Conservation (phyloP, 2,797 vertebrate genomes). For the Anisognathus igniventris region DNA sequence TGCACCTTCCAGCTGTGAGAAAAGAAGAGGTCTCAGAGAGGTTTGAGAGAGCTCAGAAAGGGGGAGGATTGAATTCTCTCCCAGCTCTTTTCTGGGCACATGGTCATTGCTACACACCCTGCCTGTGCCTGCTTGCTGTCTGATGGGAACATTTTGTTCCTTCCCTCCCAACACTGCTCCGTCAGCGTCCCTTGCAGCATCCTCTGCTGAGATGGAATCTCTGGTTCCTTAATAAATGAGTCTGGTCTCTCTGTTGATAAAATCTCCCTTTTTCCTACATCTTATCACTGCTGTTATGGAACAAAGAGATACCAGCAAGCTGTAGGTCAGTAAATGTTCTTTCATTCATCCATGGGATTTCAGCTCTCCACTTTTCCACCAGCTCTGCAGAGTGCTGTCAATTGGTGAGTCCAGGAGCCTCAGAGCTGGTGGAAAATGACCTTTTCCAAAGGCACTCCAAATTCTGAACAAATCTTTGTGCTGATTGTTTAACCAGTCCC, state of each 20-base stretch:
- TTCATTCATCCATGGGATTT: slow-evolving; percentile 36
- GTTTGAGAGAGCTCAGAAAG: background rate
- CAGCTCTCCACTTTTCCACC: slow-evolving; percentile 26
- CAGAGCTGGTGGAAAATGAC: slow-evolving; percentile 35
- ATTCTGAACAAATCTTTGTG: background rate
- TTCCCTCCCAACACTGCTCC: background rate
- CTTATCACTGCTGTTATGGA: slow-evolving; percentile 58
- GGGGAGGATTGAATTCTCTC: background rate
- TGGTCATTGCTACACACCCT: background rate
- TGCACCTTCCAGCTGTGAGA: background rate
- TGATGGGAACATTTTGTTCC: background rate
- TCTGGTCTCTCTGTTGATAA: slow-evolving; percentile 60
- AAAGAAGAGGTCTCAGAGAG: background rate
- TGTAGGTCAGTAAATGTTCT: slow-evolving; percentile 34
- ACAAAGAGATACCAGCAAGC: slow-evolving; percentile 58
- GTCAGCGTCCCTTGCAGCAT: slow-evolving; percentile 12
- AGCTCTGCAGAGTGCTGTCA: background rate
- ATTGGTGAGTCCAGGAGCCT: background rate
- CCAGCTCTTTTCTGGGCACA: background rate
- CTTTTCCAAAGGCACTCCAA: slow-evolving; percentile 34
- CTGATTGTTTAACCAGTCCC: background rate
- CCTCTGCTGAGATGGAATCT: slow-evolving; percentile 59
- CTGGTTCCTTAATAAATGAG: slow-evolving; percentile 59
- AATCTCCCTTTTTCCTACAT: slow-evolving; percentile 56
- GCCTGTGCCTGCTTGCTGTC: background rate